Conservation (phyloP, 2,888 invertebrate species). For the Pheosia tremula region DNA sequence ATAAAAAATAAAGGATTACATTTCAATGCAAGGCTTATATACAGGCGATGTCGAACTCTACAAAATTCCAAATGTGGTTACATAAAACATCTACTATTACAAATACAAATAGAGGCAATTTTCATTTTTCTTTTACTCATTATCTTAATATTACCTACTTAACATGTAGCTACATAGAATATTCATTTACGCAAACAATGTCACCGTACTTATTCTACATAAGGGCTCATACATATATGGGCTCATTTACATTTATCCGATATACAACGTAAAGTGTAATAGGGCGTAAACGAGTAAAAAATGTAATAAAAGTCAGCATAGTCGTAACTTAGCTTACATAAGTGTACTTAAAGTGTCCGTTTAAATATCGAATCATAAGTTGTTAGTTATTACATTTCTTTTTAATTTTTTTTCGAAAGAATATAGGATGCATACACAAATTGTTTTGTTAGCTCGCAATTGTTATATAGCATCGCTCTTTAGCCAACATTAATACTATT, state of each 20-base stretch:
- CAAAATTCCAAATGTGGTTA: no score
- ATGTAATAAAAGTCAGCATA: not conserved
- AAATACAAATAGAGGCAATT: not conserved
- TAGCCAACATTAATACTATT: no score
- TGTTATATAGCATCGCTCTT: no score
- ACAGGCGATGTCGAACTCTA: no score
- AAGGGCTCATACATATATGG: not conserved
- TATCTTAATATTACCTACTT: not conserved
- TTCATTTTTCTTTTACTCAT: not conserved
- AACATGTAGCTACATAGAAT: not conserved
- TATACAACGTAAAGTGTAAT: not conserved
- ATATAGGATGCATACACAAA: not conserved
- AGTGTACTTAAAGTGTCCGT: not conserved
- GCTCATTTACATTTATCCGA: slow-evolving; percentile 4
- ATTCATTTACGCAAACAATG: slow-evolving; percentile 1
- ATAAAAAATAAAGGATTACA: no score
- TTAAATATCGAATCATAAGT: not conserved
- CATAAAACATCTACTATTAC: no score
- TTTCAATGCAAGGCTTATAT: no score
- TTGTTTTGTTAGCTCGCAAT: not conserved
- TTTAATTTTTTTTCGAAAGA: not conserved
- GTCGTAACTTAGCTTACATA: not conserved
- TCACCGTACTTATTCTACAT: not conserved
- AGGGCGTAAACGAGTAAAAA: not conserved
- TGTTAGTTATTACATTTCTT: not conserved